A percentile compares a stretch with the other conserved stretches of the same genome.
Conservation (phyloP, 2,113 vertebrate genomes). For the Oncorhynchus tshawytscha region DNA sequence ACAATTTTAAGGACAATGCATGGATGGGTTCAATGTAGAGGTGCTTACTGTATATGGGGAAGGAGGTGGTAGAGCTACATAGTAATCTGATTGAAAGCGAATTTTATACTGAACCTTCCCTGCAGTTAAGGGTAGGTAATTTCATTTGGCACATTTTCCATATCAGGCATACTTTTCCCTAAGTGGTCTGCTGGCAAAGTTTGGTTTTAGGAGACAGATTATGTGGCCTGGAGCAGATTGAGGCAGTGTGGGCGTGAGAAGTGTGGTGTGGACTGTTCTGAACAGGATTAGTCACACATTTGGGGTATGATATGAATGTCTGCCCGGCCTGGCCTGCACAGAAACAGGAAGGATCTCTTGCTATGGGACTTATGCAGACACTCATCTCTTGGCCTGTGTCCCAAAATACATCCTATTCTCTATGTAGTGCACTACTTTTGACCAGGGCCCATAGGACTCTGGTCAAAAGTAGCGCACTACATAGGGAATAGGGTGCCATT, state of each 20-base stretch:
- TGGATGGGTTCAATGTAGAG: not conserved
- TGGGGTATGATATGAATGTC: conserved; percentile 21
- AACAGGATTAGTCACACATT: conserved; percentile 51
- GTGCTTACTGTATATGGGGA: not conserved
- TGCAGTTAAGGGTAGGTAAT: too few relatives aligned
- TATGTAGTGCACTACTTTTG: too few relatives aligned
- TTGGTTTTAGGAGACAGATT: not conserved
- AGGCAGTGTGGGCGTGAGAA: not conserved
- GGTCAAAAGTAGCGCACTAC: not conserved
- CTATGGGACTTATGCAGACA: not conserved
- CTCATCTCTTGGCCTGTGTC: too few relatives aligned
- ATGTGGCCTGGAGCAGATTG: not conserved
- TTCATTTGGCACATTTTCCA: too few relatives aligned
- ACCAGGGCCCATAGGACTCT: not conserved
- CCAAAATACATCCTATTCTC: too few relatives aligned
- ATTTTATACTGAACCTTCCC: too few relatives aligned
- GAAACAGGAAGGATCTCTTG: not conserved
- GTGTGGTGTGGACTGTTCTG: conserved; percentile 25
- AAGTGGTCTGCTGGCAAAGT: not conserved
- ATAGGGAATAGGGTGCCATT: not conserved
- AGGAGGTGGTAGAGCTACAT: not conserved
- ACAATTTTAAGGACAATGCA: not conserved
- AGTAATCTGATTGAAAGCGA: not conserved
- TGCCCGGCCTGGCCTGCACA: conserved; percentile 3
- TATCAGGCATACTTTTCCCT: too few relatives aligned